Evolutionary conservation across 2,797 vertebrate species (phyloP), one percentile per base, ranked within the genome.

Genomic region (Myiotriccus ornatus): DNA sequence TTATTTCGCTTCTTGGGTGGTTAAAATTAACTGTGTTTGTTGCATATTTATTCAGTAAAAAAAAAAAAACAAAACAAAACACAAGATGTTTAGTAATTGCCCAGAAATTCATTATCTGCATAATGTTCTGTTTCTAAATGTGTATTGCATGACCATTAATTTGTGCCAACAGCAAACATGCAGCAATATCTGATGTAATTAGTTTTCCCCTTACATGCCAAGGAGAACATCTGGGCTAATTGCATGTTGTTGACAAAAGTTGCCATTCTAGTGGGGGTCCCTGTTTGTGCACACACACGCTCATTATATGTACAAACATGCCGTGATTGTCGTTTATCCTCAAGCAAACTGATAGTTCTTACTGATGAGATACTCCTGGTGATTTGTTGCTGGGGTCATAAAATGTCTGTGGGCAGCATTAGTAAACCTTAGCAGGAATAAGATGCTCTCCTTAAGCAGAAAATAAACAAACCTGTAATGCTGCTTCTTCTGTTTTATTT

Each of bases 61-160:
- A 50, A 49, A 49, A 25, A 12, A 57, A 87, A 87, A 49, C 6
- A 23, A 20, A 46, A 12, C 14, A 90, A 90, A 78, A 78, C 43
- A 37, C 69, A 69, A 89, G 82, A 89, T 75, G 73, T 83, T 84
- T 91, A 87, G 84, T 81, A 94, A 92, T 95, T 87, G 67, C 87
- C 47, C 73, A 91, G 91, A 94, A 96, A 96, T 94, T 86, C 87
- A 93, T 93, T 94, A 96, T 96, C 89, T 86, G 83, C 76, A 46
- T 93, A 93, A 91, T 84, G 77, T 90, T 92, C 91, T 95, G 84
- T 91, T 95, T 93, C 87, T 95, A 93, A 92, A 95, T 91, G 59
- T 80, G 71, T 75, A 19, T 69, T 75, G 57, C 82, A 32, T 84
- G 87, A 63, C 87, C 89, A n/a, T 94, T 78, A 68, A 55, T 87